Evolutionary conservation across 2,113 vertebrate species (phyloP).

Genomic region (Zapornia atra): DNA sequence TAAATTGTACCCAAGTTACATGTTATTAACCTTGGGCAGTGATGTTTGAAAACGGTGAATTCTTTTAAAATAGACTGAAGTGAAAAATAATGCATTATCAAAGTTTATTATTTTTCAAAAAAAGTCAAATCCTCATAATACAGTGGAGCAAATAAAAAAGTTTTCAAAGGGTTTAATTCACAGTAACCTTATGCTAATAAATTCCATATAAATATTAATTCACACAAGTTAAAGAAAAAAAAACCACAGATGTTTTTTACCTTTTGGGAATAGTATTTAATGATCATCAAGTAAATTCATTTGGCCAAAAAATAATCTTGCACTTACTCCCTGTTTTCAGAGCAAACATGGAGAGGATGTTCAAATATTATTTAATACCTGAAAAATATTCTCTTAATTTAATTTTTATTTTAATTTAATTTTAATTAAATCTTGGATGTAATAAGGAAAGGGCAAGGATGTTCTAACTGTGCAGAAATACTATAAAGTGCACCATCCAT

Average conservation of each 20-base stretch:
- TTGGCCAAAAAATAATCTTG: constrained; percentile 29
- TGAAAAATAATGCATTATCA: not conserved
- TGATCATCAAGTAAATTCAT: constrained; percentile 24
- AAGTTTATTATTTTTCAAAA: not conserved
- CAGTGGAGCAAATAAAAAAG: not conserved
- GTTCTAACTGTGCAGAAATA: not conserved
- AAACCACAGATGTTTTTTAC: not conserved
- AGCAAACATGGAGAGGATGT: constrained; percentile 24
- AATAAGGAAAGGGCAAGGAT: constrained; percentile 24
- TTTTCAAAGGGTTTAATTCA: not conserved
- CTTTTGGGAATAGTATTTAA: constrained; percentile 10
- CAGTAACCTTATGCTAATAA: not conserved
- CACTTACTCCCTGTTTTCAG: constrained; percentile 18
- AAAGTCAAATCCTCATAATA: not conserved
- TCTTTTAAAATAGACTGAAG: not conserved
- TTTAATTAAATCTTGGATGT: constrained; percentile 44
- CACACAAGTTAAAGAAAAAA: not conserved
- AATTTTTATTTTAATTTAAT: constrained; percentile 51
- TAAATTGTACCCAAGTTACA: not conserved
- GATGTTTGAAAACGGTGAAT: fast-evolving
- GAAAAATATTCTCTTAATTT: constrained; percentile 36
- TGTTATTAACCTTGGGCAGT: not conserved
- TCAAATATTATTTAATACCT: constrained; percentile 41
- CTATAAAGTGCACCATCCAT: not conserved
- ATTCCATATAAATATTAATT: constrained; percentile 20